These are phyloP conservation scores for Sinocyclocheilus grahami DNA, from an alignment of 2,113 vertebrate species.

Conservation along the genomic window DNA sequence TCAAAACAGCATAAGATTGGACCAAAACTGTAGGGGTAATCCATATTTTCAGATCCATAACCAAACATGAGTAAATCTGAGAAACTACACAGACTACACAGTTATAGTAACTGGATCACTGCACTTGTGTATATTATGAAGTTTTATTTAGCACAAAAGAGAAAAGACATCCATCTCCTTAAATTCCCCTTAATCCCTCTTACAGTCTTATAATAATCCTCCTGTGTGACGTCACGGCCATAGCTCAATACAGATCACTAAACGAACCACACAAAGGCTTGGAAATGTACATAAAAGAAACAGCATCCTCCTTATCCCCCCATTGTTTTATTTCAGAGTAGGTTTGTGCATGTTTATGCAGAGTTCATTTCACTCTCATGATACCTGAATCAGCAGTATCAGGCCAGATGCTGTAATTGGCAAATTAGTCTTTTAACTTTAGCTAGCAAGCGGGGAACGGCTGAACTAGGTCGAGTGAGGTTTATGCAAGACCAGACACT, in stretches of 20 bases:
- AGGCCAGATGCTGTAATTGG: constrained; percentile 62
- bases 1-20: background rate
- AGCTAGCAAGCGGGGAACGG: constrained; percentile 67
- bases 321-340: background rate
- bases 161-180: constrained; percentile 56
- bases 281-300: background rate
- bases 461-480: constrained; percentile 70
- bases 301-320: background rate
- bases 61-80: background rate
- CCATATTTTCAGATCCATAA: background rate
- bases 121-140: constrained; percentile 26
- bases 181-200: constrained; percentile 58
- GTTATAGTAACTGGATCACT: background rate
- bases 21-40: background rate
- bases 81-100: background rate
- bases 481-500: constrained; percentile 68
- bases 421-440: constrained; percentile 72
- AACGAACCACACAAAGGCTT: background rate
- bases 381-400: constrained; percentile 61
- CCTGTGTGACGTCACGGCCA: constrained; percentile 49
- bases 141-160: constrained; percentile 55
- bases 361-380: constrained; percentile 24
- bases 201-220: constrained; percentile 42
- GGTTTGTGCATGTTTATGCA: background rate
- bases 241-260: constrained; percentile 33